Evolutionary conservation across 2,797 vertebrate genomes (phyloP).

Genomic region (Leptodactylus fallax): DNA sequence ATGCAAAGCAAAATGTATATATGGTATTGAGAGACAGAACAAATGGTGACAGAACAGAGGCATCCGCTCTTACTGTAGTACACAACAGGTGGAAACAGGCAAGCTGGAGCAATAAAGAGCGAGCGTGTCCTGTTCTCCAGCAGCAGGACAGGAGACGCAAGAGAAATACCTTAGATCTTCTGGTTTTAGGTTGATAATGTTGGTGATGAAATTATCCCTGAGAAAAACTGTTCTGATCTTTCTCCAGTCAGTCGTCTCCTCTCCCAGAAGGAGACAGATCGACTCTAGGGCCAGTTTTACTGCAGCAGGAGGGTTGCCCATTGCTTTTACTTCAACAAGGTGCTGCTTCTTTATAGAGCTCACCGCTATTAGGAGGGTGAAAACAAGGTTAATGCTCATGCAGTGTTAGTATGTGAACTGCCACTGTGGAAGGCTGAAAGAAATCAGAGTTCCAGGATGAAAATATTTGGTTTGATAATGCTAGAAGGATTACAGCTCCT

Average conservation of each 20-base stretch:
- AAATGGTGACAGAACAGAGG: not conserved
- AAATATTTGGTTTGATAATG: not conserved
- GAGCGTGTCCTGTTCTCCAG: constrained; percentile 4
- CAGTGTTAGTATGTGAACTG: constrained; percentile 45
- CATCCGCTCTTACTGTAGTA: not conserved
- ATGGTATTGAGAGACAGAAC: not conserved
- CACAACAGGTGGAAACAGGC: not conserved
- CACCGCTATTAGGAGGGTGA: constrained; percentile 85
- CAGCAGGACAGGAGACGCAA: not conserved
- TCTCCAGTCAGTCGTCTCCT: constrained; percentile 99
- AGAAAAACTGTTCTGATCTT: constrained; percentile 99
- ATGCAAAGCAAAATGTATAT: not conserved
- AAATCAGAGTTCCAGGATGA: constrained; percentile 51
- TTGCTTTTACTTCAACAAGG: constrained; percentile 98
- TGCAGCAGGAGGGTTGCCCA: constrained; percentile 96
- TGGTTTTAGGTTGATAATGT: constrained; percentile 97
- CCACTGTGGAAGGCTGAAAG: constrained; percentile 59
- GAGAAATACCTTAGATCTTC: constrained; percentile 94
- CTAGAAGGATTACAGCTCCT: not conserved
- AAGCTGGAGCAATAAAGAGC: not conserved
- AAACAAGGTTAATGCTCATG: constrained; percentile 41
- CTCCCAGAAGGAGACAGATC: constrained; percentile 96
- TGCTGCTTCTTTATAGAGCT: constrained; percentile 99
- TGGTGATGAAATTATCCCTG: constrained; percentile 99
- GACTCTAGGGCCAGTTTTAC: constrained; percentile 98